Conservation (phyloP, 2,113 vertebrate species). For the Poeciliopsis prolifica region DNA sequence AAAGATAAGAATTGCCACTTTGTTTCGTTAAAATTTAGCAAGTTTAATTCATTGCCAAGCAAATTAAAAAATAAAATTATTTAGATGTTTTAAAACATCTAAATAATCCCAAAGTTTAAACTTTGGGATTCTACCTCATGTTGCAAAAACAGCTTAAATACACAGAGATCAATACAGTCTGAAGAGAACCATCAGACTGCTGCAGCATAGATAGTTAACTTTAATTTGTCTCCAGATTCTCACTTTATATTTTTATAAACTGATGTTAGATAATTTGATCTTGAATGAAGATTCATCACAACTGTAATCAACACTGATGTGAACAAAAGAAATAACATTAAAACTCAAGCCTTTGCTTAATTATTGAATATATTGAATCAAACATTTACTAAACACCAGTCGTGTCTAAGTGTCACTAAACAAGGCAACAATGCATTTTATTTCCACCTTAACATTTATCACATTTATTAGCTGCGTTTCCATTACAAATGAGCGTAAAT, state of each 20-base stretch:
- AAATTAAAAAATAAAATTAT: too few species aligned
- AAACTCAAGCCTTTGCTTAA: not conserved
- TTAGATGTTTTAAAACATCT: too few species aligned
- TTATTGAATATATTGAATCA: not conserved
- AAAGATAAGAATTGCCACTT: too few species aligned
- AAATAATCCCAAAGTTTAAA: too few species aligned
- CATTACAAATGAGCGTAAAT: too few species aligned
- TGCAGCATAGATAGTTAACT: not conserved
- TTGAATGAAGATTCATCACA: not conserved
- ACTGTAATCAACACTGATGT: not conserved
- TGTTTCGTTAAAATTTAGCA: too few species aligned
- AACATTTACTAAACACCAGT: not conserved
- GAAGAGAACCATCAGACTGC: not conserved
- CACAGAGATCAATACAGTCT: not conserved
- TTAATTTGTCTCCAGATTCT: not conserved
- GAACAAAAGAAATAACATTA: not conserved
- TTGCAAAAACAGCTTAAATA: not conserved
- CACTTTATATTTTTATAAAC: not conserved
- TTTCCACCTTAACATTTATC: slow-evolving; percentile 1
- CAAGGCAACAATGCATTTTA: slow-evolving; percentile 43
- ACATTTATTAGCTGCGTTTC: not conserved
- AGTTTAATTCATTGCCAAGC: too few species aligned
- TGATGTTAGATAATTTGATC: too few species aligned
- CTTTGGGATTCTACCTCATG: too few species aligned
- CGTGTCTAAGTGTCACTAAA: slow-evolving; percentile 13